phyloP scores from a whole-genome alignment of 2,797 vertebrate species.

The Eulemur rubriventer region DNA sequence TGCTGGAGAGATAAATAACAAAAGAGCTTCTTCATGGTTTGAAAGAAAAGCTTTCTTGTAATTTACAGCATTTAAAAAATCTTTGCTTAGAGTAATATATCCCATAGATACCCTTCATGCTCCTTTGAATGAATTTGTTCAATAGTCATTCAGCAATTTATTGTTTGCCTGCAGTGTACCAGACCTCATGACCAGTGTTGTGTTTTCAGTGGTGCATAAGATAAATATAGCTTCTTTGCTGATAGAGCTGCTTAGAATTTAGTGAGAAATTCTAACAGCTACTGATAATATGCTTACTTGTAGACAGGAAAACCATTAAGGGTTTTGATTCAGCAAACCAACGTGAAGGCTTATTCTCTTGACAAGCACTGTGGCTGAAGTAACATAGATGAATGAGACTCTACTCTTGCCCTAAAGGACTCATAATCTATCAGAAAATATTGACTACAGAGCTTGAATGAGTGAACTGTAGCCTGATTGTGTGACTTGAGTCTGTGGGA shows the following conservation, averaged over 20 bases:
- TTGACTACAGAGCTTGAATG: neutral
- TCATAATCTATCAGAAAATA: neutral
- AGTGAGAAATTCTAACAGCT: neutral
- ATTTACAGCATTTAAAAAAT: neutral
- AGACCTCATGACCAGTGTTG: neutral
- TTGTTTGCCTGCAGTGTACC: neutral
- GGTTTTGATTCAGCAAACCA: constrained; percentile 47
- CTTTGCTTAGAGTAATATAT: neutral
- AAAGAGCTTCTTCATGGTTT: neutral
- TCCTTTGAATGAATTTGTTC: constrained; percentile 15
- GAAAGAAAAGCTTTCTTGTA: neutral
- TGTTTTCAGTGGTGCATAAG: neutral
- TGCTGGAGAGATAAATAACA: neutral
- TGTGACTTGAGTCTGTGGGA: neutral
- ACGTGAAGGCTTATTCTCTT: neutral
- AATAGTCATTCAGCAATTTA: constrained; percentile 9
- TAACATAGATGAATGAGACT: neutral
- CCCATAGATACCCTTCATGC: neutral
- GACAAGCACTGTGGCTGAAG: neutral
- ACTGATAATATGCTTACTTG: neutral
- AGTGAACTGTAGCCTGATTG: neutral
- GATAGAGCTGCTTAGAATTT: neutral
- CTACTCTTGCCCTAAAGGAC: neutral
- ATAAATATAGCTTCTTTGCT: neutral
- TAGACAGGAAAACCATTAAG: neutral